Conservation (phyloP, 2,888 invertebrate genomes). For the Eutolmus rufibarbis region DNA sequence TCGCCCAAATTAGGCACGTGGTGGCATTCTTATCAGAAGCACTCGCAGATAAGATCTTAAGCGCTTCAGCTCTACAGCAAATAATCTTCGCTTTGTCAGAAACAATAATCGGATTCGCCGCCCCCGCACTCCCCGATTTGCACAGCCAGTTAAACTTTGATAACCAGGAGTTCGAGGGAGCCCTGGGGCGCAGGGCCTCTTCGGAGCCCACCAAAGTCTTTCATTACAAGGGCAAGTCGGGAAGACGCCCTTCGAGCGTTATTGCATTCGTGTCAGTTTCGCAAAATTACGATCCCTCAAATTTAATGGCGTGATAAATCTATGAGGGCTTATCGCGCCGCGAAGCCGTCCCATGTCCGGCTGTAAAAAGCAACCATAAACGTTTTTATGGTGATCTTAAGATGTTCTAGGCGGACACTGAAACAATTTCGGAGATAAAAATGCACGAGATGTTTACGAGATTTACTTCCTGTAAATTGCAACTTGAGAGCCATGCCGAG, state of each 20-base stretch:
- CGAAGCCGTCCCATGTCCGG: not conserved
- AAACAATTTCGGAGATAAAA: not conserved
- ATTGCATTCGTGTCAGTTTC: not conserved
- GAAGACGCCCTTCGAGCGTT: not conserved
- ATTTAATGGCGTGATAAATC: conserved; percentile 19
- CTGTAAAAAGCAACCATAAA: not conserved
- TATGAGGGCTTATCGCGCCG: not conserved
- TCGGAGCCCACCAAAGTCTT: not conserved
- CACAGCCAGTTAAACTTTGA: not conserved
- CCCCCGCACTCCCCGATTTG: not conserved
- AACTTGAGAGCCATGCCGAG: not conserved
- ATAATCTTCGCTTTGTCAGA: not conserved
- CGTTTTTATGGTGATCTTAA: not conserved
- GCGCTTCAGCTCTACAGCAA: not conserved
- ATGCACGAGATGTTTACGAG: not conserved
- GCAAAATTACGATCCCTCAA: conserved; percentile 1
- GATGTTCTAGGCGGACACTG: not conserved
- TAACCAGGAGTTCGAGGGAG: not conserved
- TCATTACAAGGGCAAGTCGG: not conserved
- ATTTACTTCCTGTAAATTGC: not conserved
- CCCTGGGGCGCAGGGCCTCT: not conserved
- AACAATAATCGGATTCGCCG: not conserved
- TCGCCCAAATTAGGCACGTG: not conserved
- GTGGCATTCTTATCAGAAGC: not conserved
- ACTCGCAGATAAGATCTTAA: not conserved